phyloP scores from a whole-genome alignment of 92 coral and sea anemone species.

The Porites rus region DNA sequence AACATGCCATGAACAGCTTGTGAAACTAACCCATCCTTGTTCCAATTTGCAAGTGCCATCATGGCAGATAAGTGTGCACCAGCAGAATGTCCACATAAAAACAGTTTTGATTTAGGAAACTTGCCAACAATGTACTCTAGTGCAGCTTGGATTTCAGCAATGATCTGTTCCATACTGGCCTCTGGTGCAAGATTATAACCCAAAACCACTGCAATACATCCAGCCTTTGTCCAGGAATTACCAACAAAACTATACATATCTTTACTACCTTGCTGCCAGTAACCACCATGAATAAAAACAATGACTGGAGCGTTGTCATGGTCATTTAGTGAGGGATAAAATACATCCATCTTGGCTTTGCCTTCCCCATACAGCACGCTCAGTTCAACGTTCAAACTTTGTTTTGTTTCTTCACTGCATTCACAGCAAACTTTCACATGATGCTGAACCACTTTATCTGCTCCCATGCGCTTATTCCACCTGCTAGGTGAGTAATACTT shows the following conservation, averaged over 20 bases:
- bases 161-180: conserved; percentile 71
- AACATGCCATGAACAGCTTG: conserved; percentile 64
- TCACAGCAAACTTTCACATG: conserved; percentile 24
- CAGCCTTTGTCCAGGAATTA: conserved; percentile 49
- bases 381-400: conserved; percentile 19
- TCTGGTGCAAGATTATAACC: conserved; percentile 85
- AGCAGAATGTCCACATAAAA: conserved; percentile 82
- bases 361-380: conserved; percentile 38
- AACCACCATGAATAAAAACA: conserved; percentile 82
- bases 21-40: conserved; percentile 33
- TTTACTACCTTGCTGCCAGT: conserved; percentile 79
- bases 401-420: conserved; percentile 34
- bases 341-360: conserved; percentile 63
- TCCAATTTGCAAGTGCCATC: conserved; percentile 72
- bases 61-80: conserved; percentile 93
- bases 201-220: conserved; percentile 50
- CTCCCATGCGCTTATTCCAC: conserved; percentile 60
- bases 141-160: conserved; percentile 57
- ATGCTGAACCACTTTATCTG: conserved; percentile 27
- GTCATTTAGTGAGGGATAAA: conserved; percentile 23
- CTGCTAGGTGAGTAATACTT: conserved; percentile 63
- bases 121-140: conserved; percentile 51
- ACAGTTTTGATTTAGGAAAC: conserved; percentile 73
- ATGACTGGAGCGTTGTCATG: conserved; percentile 44
- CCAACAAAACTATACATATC: conserved; percentile 52